Evolutionary conservation across 2,797 vertebrate species (phyloP).

Genomic region (Erpetoichthys calabaricus): DNA sequence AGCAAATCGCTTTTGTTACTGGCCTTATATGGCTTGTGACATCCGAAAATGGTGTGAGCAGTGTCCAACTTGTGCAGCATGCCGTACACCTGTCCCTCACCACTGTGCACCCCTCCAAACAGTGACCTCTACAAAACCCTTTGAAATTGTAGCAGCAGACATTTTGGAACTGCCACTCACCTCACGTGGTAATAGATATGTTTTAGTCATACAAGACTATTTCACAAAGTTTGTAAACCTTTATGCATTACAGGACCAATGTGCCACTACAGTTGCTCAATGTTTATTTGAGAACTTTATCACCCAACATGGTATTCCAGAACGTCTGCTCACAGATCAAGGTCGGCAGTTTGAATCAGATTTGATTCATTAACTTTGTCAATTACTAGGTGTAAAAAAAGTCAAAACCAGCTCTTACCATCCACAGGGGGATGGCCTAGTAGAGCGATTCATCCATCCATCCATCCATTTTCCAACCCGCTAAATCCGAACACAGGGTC

Average conservation of each 20-base stretch:
- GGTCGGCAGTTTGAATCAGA: too few relatives aligned
- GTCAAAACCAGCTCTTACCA: too few relatives aligned
- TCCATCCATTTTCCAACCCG: too few relatives aligned
- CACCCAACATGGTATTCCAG: too few relatives aligned
- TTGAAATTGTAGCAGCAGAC: conserved; percentile 17
- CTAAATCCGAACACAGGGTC: too few relatives aligned
- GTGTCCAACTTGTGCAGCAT: conserved; percentile 13
- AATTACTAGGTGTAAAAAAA: too few relatives aligned
- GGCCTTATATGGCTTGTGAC: conserved; percentile 19
- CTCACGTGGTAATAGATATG: conserved; percentile 13
- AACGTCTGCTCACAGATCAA: too few relatives aligned
- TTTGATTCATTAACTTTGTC: too few relatives aligned
- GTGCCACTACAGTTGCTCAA: too few relatives aligned
- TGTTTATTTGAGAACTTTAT: too few relatives aligned
- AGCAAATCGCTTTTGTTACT: conserved; percentile 14
- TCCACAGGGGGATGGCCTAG: too few relatives aligned
- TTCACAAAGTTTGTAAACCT: conserved; percentile 20
- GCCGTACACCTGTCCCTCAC: conserved; percentile 8
- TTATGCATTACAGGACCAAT: conserved; percentile 8
- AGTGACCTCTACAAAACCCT: conserved; percentile 15
- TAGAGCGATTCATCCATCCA: too few relatives aligned
- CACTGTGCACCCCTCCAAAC: conserved; percentile 9
- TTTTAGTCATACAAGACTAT: conserved; percentile 17
- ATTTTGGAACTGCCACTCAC: conserved; percentile 14
- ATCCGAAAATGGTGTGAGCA: conserved; percentile 14